Evolutionary conservation across 1,140 invertebrate species (phyloP), one percentile per base, ranked within the genome.

Genomic region (Hylaeus anthracinus): DNA sequence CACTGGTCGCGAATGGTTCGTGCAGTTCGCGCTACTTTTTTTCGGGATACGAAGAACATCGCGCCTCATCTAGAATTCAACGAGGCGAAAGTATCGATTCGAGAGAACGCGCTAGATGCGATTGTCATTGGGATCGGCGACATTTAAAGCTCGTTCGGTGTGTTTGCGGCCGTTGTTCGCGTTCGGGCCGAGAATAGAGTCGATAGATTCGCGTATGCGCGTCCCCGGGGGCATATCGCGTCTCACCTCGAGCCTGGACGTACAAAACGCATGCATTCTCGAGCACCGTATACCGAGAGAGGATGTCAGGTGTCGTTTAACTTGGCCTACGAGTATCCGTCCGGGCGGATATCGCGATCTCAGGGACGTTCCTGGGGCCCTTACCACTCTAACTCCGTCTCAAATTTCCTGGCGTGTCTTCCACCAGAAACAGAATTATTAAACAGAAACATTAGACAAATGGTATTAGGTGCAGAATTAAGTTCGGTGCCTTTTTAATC

Each of bases 111-210:
- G 74, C 53, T 15, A 63, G 45, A 69, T 45, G 72, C 58, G 58
- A 60, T 60, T 60, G 58, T 60, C 58, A n/a, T 60, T 60, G n/a
- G 58, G 58, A n/a, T 60, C 37, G n/a, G n/a, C 37, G 58, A 60
- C 58, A 60, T 60, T 60, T 60, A 48, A 15, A 67, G 67, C 55
- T 4, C 77, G 76, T 78, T 73, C 41, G 51, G 51, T 10, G 51
- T 9, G 51, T 51, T 72, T 48, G 26, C 53, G 70, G 58, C 65
- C 56, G 74, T 45, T 66, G 67, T 67, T 72, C 63, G 73, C 83
- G 81, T 82, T 82, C 82, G 79, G 76, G 69, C 76, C 37, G 66
- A 66, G 65, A 53, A 76, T 78, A 66, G 79, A 81, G 15, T 26
- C 65, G 45, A 67, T 26, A 48, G 64, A 43, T 15, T 48, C 15